Evolutionary conservation across 2,113 vertebrate species (phyloP), one percentile per base, ranked within the genome.

Genomic region (Cheilinus undulatus): DNA sequence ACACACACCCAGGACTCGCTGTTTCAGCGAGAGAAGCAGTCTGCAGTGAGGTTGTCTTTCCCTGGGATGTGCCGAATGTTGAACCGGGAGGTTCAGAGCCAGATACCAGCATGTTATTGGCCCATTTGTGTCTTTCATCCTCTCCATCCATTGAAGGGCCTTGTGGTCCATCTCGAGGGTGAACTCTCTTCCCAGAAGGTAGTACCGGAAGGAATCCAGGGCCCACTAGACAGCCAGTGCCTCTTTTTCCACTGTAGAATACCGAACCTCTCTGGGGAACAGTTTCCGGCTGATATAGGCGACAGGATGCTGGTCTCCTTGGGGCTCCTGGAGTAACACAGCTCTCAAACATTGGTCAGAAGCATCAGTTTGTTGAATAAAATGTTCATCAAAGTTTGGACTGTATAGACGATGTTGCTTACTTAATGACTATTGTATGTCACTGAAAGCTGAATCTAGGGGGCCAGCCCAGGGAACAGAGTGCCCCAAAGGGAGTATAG

Each of bases 401-500:
- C 20, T 28, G 10, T 24, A 19, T 6, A 50, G 26, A 12, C 23
- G 10, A 50, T 20, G 48, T 12, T 50, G 3, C 11, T 50, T 14
- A 5, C 48, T 13, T 2, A 50, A 23, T 12, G 20, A 6, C 2
- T 50, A 3, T 11, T 24, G 7, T 8, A 50, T 10, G 10, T 50
- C 48, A 2, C 13, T 2, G 14, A 50, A 50, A 12, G 48, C 48
- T 20, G 22, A n/a, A n/a, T n/a, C 34, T 0, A 58, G 28, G 26
- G 32, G 38, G 51, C 52, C 65, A 45, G 65, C 65, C 65, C 65
- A 68, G 10, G 52, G 51, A 45, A 68, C 15, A 6, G 65, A 56
- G 3, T 56, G 34, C 4, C 50, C 73, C 15, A 77, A 15, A 10
- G 23, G 23, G 6, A 73, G 19, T 11, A 79, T 23, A 3, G 52